phyloP scores from a whole-genome alignment of 2,113 vertebrate genomes.

The Meles meles region DNA sequence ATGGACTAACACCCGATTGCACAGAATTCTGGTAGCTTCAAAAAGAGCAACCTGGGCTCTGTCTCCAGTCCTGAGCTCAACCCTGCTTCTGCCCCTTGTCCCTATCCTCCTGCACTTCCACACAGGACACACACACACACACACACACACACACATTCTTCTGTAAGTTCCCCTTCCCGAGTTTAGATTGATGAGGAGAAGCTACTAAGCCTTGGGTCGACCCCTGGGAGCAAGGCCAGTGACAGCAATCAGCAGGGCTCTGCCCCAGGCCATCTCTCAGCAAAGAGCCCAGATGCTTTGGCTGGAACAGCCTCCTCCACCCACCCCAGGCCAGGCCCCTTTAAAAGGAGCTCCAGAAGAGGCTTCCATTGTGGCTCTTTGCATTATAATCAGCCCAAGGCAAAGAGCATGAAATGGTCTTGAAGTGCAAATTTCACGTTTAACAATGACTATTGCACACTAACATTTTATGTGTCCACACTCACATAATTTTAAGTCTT shows the following conservation, averaged over 20 bases:
- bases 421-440: constrained; percentile 26
- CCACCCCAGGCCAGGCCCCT: background rate
- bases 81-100: too few species aligned
- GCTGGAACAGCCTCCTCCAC: background rate
- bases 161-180: background rate
- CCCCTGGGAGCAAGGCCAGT: background rate
- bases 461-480: background rate
- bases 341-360: background rate
- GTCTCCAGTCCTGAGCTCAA: background rate
- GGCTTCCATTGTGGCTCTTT: background rate
- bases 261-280: constrained; percentile 45
- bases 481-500: background rate
- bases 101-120: background rate
- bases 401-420: background rate
- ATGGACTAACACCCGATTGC: background rate
- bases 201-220: background rate
- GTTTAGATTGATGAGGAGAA: constrained; percentile 57
- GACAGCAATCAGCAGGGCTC: background rate
- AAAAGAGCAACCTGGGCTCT: background rate
- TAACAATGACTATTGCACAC: background rate
- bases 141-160: background rate
- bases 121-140: background rate
- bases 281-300: background rate
- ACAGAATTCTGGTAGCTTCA: background rate
- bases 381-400: constrained; percentile 41